phyloP scores from a whole-genome alignment of 1,140 invertebrate genomes.

The Pararge aegeria region DNA sequence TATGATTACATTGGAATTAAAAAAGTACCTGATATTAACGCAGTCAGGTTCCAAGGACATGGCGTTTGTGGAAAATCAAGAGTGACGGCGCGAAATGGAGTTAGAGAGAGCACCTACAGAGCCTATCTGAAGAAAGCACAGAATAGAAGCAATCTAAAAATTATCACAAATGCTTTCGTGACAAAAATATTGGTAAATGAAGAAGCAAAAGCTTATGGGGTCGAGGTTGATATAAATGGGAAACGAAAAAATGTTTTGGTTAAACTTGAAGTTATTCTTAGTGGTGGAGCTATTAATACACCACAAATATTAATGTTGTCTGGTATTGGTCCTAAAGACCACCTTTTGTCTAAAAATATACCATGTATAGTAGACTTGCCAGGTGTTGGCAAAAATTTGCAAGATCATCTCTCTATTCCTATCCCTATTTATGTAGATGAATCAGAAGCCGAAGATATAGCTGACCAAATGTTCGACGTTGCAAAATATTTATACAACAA shows the following conservation, averaged over 20 bases:
- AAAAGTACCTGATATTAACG: neutral
- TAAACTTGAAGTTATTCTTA: neutral
- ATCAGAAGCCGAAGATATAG: neutral
- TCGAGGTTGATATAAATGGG: neutral
- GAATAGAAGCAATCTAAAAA: neutral
- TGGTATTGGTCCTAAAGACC: neutral
- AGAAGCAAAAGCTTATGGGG: neutral
- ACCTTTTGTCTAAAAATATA: neutral
- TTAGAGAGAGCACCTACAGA: neutral
- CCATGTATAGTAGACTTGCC: neutral
- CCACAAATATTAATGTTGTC: neutral
- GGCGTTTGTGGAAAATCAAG: neutral
- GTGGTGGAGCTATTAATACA: neutral
- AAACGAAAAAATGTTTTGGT: neutral
- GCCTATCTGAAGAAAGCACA: neutral
- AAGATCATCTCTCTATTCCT: neutral
- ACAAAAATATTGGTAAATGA: neutral
- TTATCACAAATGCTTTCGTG: neutral
- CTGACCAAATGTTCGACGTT: constrained; percentile 48
- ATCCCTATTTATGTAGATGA: neutral
- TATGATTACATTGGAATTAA: neutral
- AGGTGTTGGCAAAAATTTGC: neutral
- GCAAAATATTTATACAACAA: constrained; percentile 55
- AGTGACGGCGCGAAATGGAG: neutral
- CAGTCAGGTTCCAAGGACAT: neutral